Conservation (phyloP, 2,113 vertebrate species). For the Sigmodon hispidus region DNA sequence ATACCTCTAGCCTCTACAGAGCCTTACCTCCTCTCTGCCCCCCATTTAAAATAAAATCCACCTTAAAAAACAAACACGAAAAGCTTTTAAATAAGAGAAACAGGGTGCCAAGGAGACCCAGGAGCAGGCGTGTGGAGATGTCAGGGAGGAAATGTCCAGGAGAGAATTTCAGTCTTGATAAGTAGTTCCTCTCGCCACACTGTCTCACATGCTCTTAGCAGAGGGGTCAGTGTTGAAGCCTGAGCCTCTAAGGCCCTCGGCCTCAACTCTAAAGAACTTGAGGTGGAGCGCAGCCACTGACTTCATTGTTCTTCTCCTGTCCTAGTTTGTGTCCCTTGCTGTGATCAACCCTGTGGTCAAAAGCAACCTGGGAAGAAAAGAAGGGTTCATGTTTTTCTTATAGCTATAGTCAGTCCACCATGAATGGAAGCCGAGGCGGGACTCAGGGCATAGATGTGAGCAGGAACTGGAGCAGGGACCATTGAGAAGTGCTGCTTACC, state of each 20-base stretch:
- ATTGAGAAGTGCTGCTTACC: too few species aligned
- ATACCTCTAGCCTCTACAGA: not conserved
- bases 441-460: not conserved
- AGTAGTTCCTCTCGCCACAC: not conserved
- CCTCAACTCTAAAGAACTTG: not conserved
- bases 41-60: not conserved
- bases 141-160: not conserved
- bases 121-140: not conserved
- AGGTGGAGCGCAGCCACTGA: not conserved
- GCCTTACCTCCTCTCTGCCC: too few species aligned
- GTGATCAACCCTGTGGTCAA: not conserved
- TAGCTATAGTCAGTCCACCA: not conserved
- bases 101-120: not conserved
- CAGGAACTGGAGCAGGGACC: not conserved
- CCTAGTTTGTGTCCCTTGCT: not conserved
- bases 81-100: not conserved
- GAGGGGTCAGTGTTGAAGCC: not conserved
- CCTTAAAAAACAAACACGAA: not conserved
- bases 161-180: not conserved
- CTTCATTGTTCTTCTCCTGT: not conserved
- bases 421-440: not conserved
- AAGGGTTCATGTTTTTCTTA: not conserved
- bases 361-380: not conserved
- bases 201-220: too few species aligned
- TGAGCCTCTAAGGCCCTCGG: not conserved